These are phyloP conservation scores for Heliconius ismenius DNA, from an alignment of 2,888 invertebrate species.

Conservation along the genomic window DNA sequence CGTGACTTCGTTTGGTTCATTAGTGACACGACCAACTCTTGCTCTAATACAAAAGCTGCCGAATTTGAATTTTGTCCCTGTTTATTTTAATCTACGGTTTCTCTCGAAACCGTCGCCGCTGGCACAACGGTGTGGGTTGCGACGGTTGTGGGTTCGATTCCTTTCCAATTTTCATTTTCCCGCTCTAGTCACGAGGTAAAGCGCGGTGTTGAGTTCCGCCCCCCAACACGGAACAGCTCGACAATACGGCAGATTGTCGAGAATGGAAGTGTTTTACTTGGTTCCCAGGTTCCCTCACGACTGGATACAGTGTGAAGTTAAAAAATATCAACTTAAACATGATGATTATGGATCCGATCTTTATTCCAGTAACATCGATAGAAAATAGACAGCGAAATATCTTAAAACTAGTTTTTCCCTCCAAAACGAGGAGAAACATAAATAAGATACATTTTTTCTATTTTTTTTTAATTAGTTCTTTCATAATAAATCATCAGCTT, in stretches of 20 bases:
- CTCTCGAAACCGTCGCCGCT: too few relatives aligned
- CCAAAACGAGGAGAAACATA: neutral
- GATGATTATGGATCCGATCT: neutral
- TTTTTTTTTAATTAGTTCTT: neutral
- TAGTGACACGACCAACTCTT: neutral
- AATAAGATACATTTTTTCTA: neutral
- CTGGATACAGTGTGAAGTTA: too few relatives aligned
- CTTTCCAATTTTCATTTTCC: neutral
- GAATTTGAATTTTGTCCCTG: neutral
- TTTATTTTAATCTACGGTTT: neutral
- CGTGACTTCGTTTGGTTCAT: constrained; percentile 14
- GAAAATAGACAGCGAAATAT: neutral
- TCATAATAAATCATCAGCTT: neutral
- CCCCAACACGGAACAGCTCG: too few relatives aligned
- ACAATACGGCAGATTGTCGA: too few relatives aligned
- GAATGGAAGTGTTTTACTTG: too few relatives aligned
- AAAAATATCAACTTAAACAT: neutral
- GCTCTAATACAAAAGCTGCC: neutral
- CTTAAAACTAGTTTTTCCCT: neutral
- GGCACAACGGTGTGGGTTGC: neutral
- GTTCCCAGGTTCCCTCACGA: too few relatives aligned
- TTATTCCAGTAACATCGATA: neutral
- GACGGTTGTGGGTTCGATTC: neutral
- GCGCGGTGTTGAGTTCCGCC: too few relatives aligned
- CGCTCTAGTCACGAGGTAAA: too few relatives aligned